Conservation (phyloP, 2,113 vertebrate genomes). For the Sylvicapra grimmia region DNA sequence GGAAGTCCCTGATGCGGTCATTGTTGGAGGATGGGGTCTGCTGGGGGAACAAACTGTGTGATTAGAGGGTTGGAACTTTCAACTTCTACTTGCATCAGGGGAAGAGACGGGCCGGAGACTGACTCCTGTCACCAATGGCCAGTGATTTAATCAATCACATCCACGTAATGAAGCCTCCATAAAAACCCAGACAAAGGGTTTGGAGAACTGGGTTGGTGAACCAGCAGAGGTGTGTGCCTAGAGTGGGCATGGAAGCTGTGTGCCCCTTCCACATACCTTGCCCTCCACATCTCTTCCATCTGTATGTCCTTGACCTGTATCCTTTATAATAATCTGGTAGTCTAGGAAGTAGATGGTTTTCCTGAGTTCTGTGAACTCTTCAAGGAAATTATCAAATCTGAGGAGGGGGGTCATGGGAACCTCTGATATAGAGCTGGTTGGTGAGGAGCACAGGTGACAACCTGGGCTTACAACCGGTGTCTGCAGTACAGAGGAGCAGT, state of each 20-base stretch:
- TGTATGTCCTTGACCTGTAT: neutral
- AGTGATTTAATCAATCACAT: neutral
- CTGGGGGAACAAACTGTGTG: neutral
- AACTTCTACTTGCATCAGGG: neutral
- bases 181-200: neutral
- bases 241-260: too few species aligned
- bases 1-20: neutral
- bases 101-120: neutral
- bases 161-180: neutral
- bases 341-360: neutral
- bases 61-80: neutral
- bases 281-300: neutral
- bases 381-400: neutral
- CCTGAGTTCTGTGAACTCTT: neutral
- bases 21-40: neutral
- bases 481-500: neutral
- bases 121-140: neutral
- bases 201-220: neutral
- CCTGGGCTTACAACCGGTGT: too few species aligned
- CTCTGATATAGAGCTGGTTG: neutral
- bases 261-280: neutral
- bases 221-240: neutral
- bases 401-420: neutral
- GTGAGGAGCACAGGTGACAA: neutral
- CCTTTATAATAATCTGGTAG: neutral